Evolutionary conservation across 2,888 invertebrate genomes (phyloP).

Genomic region (Abscondita cerata): DNA sequence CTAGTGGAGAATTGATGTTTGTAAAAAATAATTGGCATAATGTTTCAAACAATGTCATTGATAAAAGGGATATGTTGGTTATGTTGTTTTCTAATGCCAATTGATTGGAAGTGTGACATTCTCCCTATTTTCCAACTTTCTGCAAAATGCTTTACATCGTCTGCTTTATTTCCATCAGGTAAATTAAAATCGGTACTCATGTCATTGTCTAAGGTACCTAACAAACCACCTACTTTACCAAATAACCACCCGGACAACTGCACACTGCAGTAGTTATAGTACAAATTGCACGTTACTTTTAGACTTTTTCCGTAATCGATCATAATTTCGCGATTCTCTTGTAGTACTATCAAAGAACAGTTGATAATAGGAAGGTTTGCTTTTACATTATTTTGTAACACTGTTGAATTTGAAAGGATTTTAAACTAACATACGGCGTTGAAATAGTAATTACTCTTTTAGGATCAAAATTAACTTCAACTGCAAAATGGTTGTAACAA

Average conservation of each 20-base stretch:
- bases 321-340: conserved; percentile 62
- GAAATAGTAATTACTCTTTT: conserved; percentile 33
- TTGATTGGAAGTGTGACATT: conserved; percentile 16
- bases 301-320: conserved; percentile 62
- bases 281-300: conserved; percentile 64
- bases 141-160: conserved; percentile 60
- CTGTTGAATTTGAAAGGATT: conserved; percentile 27
- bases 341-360: conserved; percentile 61
- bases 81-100: conserved; percentile 15
- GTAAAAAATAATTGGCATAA: conserved; percentile 68
- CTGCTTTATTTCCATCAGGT: conserved; percentile 63
- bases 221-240: conserved; percentile 79
- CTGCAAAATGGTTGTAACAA: conserved; percentile 64
- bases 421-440: conserved; percentile 16
- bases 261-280: conserved; percentile 65
- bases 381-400: conserved; percentile 31
- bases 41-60: conserved; percentile 41
- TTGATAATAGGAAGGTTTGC: conserved; percentile 60
- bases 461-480: conserved; percentile 60
- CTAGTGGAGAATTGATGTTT: conserved; percentile 67
- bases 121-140: conserved; percentile 63
- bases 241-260: conserved; percentile 80
- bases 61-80: conserved; percentile 21
- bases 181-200: conserved; percentile 74
- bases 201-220: conserved; percentile 88